Conservation (phyloP, 2,888 invertebrate genomes). For the Calameuta idolon region DNA sequence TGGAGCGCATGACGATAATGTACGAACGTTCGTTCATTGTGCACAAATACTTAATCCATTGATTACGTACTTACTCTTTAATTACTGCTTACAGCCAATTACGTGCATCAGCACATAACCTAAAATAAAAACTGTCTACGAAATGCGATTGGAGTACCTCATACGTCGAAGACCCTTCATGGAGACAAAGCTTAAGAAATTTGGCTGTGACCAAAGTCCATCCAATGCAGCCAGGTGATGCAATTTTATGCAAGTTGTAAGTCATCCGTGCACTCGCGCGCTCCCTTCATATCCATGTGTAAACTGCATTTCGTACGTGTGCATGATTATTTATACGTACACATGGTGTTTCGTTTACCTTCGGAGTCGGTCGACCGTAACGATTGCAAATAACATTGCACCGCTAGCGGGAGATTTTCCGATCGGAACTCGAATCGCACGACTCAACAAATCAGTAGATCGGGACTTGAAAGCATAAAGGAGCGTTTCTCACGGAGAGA, state of each 20-base stretch:
- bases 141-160: no score
- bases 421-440: background rate
- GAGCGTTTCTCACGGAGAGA: constrained; percentile 5
- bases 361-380: constrained; percentile 47
- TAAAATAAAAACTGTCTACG: no score
- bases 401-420: background rate
- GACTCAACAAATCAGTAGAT: background rate
- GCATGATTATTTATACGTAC: constrained; percentile 14
- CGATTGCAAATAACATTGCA: constrained; percentile 31
- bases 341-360: constrained; percentile 45
- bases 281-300: background rate
- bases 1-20: no score
- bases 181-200: background rate
- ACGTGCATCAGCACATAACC: no score
- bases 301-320: background rate
- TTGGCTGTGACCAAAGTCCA: background rate
- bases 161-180: no score
- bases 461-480: background rate
- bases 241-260: background rate
- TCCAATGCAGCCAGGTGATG: background rate
- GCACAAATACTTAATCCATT: no score
- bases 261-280: background rate
- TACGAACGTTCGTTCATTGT: no score
- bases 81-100: no score
- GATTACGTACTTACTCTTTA: no score